Evolutionary conservation across 2,888 invertebrate species (phyloP).

Genomic region (Mythimna impura): DNA sequence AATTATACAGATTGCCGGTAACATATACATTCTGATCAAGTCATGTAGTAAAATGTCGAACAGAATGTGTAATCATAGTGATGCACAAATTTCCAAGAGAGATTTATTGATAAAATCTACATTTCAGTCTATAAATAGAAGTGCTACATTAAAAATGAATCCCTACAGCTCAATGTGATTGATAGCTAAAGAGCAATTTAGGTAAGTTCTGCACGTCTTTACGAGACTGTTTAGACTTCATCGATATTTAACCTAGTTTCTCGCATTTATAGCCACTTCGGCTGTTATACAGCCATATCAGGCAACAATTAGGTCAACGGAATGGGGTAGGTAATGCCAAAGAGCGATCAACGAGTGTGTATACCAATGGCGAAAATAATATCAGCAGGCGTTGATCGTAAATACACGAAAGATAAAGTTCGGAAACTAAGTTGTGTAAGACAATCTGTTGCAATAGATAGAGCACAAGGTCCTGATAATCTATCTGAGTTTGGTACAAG

Average conservation of each 20-base stretch:
- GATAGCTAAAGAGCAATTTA: slow-evolving; percentile 72
- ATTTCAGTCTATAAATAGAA: slow-evolving; percentile 29
- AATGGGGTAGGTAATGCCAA: slow-evolving; percentile 83
- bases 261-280: slow-evolving; percentile 87
- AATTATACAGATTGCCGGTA: no score
- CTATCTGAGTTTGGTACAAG: not conserved
- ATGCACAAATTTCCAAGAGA: slow-evolving; percentile 18
- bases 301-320: slow-evolving; percentile 87
- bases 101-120: slow-evolving; percentile 22
- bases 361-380: slow-evolving; percentile 74
- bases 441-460: slow-evolving; percentile 1
- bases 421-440: not conserved
- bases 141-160: slow-evolving; percentile 47
- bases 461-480: not conserved
- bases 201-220: slow-evolving; percentile 71
- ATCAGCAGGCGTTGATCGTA: slow-evolving; percentile 31
- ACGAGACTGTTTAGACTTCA: slow-evolving; percentile 78
- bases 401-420: slow-evolving; percentile 26
- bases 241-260: slow-evolving; percentile 89
- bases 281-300: slow-evolving; percentile 82
- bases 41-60: slow-evolving; percentile 2
- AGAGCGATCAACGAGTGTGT: slow-evolving; percentile 75
- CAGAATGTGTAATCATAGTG: slow-evolving; percentile 10
- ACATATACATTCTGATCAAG: not conserved
- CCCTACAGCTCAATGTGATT: slow-evolving; percentile 58